A percentile compares a stretch with the other conserved stretches of the same genome.
Evolutionary conservation across 2,888 invertebrate species (phyloP).

Genomic region (Morinoia aosen): DNA sequence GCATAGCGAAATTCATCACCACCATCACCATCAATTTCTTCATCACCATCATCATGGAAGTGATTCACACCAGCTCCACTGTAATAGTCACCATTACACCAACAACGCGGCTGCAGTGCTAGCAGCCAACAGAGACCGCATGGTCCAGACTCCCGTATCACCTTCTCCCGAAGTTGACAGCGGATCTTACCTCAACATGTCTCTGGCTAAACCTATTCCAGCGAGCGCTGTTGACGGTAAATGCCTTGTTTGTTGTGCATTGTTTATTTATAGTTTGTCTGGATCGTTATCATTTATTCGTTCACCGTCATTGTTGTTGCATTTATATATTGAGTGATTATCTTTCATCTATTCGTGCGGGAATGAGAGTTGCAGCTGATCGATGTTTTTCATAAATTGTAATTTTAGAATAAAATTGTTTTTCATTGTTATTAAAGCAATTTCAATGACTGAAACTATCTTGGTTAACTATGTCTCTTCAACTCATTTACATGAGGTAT

Average conservation of each 20-base stretch:
- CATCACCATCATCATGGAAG: neutral
- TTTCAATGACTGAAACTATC: too few relatives aligned
- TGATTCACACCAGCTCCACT: neutral
- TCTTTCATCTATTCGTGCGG: neutral
- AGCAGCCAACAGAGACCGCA: neutral
- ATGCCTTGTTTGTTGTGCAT: neutral
- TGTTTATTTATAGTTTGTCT: neutral
- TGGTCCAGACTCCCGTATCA: neutral
- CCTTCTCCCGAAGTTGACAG: neutral
- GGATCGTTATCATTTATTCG: neutral
- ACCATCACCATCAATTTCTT: neutral
- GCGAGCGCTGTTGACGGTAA: conserved; percentile 23
- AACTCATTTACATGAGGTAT: too few relatives aligned
- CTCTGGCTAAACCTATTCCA: conserved; percentile 38
- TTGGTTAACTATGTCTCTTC: too few relatives aligned
- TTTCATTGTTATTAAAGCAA: too few relatives aligned
- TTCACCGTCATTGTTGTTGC: neutral
- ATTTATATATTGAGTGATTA: neutral
- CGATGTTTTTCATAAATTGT: too few relatives aligned
- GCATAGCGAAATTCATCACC: neutral
- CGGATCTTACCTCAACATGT: conserved; percentile 59
- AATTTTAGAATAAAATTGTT: too few relatives aligned
- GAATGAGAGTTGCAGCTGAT: too few relatives aligned
- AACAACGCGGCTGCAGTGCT: neutral
- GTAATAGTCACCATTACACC: neutral